phyloP scores from a whole-genome alignment of 2,113 vertebrate species.

The Hypanus sabinus region DNA sequence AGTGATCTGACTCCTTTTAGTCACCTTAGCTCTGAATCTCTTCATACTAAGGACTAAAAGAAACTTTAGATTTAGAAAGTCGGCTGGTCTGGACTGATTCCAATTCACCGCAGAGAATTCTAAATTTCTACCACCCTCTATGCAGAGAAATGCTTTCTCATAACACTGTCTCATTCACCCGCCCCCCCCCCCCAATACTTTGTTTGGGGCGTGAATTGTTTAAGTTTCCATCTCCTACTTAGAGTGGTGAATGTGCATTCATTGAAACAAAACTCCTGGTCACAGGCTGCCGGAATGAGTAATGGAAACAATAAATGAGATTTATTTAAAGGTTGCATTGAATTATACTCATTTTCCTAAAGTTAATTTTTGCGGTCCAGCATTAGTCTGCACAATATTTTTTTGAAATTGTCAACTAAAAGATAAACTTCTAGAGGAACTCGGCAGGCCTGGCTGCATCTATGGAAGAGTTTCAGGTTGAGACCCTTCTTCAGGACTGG shows the following conservation, averaged over 20 bases:
- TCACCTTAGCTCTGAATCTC: too few species aligned
- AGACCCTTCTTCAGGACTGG: too few species aligned
- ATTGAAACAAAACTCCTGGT: constrained; percentile 71
- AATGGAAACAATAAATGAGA: constrained; percentile 54
- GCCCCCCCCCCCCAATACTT: constrained; percentile 61
- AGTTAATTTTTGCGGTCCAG: background rate
- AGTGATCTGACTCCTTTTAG: too few species aligned
- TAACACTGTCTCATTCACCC: constrained; percentile 54
- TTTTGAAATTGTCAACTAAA: background rate
- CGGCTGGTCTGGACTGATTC: too few species aligned
- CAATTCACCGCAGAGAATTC: too few species aligned
- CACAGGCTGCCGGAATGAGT: constrained; percentile 69
- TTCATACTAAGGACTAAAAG: too few species aligned
- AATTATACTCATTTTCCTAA: background rate
- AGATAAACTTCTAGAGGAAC: background rate
- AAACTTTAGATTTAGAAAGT: too few species aligned
- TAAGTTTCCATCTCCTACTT: constrained; percentile 71
- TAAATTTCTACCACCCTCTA: too few species aligned
- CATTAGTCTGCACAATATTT: background rate
- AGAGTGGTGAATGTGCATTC: constrained; percentile 59
- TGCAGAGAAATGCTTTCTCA: too few species aligned
- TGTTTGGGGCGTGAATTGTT: constrained; percentile 65
- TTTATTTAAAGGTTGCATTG: constrained; percentile 46
- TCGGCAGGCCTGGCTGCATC: too few species aligned
- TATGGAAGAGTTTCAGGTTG: too few species aligned